Conservation (phyloP, 2,113 vertebrate genomes). For the Microcebus griseorufus region DNA sequence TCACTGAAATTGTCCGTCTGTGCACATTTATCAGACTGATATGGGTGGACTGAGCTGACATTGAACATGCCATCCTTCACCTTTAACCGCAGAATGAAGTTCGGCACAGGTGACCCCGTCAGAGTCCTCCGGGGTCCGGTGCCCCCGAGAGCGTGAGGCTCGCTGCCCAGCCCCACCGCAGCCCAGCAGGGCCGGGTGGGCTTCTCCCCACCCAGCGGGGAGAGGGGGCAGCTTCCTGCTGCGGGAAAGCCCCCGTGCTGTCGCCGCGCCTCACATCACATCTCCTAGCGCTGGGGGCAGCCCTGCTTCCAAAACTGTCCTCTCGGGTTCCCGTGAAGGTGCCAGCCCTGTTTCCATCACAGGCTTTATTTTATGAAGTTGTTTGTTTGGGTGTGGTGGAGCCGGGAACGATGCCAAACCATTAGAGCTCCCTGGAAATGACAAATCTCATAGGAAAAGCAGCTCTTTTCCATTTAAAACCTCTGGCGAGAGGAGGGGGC, state of each 20-base stretch:
- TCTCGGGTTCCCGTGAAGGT: background rate
- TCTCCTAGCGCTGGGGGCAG: background rate
- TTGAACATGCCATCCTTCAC: background rate
- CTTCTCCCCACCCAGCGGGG: background rate
- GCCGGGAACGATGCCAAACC: background rate
- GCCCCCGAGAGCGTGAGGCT: background rate
- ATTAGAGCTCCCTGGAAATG: slow-evolving; percentile 29
- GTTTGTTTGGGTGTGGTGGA: slow-evolving; percentile 33
- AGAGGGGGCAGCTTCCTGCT: background rate
- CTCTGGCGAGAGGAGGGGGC: background rate
- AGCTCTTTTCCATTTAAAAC: background rate
- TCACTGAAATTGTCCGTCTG: background rate
- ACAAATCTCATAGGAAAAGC: background rate
- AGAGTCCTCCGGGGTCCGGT: background rate
- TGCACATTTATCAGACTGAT: background rate
- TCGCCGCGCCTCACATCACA: accelerated
- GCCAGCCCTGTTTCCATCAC: background rate
- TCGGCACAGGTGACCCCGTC: background rate
- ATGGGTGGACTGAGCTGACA: background rate
- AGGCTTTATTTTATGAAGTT: background rate
- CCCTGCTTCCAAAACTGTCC: background rate
- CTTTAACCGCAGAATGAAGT: background rate
- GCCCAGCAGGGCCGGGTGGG: background rate
- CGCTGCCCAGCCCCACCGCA: background rate
- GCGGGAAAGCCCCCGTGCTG: background rate